Base-by-base conservation (phyloP, 2,888 invertebrate genomes). In the Pseudococcus viburni region DNA sequence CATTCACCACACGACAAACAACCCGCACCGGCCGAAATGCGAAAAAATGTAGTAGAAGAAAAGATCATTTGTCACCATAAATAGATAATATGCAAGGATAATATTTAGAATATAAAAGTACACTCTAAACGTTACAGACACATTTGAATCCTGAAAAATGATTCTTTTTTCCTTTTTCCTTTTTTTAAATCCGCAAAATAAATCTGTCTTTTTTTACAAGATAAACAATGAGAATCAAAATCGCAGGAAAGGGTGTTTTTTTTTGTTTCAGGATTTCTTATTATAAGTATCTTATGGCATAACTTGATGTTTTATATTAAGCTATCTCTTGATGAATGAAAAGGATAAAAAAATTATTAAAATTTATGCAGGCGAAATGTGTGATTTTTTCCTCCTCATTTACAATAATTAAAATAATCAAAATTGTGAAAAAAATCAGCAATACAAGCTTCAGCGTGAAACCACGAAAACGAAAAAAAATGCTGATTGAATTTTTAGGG, bases 71-170 rank as follows among this genome's bases (percentile, higher is more conserved):
- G 73, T 73, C 73, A 73, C 73, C 73, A 33, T 73, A 73, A 73
- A 73, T 33, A 73, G 73, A 73, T 73, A 73, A 73, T 73, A 73
- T 33, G 73, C 73, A 26, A 73, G 26, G 33, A 73, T 73, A 73
- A 73, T 73, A 73, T 73, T 73, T 73, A 33, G 73, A 73, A 73
- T 73, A 73, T 73, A 73, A 73, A 17, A 73, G 33, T 73, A 73
- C 33, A 9, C 80, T 19, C 19, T 22, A 83, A 83, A 83, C 80
- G 80, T 46, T 83, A 46, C 26, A 33, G 80, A 83, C 80, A 19
- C 19, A 19, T 46, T n/a, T 19, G 46, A 83, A 83, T 83, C 80
- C 80, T 83, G 80, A 83, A 83, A 83, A 83, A 83, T 83, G 80
- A 83, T 83, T 83, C 46, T 83, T 46, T 42, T 83, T 42, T 39